These are phyloP conservation scores for Spongilla lacustris DNA, from an alignment of 37 sponge, comb jelly and placozoan genomes.

Conservation along the genomic window DNA sequence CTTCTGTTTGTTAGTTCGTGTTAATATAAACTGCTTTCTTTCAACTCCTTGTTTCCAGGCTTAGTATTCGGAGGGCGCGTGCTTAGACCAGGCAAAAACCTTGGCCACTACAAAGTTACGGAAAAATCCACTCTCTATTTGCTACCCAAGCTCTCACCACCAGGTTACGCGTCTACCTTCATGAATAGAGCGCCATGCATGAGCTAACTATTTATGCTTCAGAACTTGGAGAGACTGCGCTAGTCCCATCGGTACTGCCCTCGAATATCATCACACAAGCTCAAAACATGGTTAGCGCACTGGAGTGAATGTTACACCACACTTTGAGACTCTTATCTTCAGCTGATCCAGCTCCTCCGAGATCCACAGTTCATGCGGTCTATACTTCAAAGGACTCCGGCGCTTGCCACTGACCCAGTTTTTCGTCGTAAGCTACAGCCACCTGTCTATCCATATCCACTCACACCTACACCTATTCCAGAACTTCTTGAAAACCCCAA, in stretches of 20 bases:
- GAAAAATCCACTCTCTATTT: constrained; percentile 36
- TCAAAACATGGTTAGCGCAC: neutral
- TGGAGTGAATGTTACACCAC: neutral
- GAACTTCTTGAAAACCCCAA: neutral
- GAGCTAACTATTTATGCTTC: neutral
- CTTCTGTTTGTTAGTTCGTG: neutral
- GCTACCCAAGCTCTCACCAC: neutral
- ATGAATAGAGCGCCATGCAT: neutral
- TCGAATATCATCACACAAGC: neutral
- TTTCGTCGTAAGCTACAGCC: neutral
- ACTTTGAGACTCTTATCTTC: neutral
- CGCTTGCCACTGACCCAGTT: neutral
- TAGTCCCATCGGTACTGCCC: neutral
- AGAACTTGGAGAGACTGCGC: neutral
- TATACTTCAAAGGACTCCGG: neutral
- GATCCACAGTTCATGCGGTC: neutral
- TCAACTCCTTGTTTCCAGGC: constrained; percentile 3
- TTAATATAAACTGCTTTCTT: neutral
- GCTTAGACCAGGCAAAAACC: constrained; percentile 31
- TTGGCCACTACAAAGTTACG: constrained; percentile 35
- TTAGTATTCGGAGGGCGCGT: constrained; percentile 63
- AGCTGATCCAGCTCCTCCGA: neutral
- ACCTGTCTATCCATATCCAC: neutral
- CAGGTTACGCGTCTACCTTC: neutral
- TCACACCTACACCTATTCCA: neutral